phyloP scores from a whole-genome alignment of 2,797 vertebrate genomes.

The Pagetopsis macropterus region DNA sequence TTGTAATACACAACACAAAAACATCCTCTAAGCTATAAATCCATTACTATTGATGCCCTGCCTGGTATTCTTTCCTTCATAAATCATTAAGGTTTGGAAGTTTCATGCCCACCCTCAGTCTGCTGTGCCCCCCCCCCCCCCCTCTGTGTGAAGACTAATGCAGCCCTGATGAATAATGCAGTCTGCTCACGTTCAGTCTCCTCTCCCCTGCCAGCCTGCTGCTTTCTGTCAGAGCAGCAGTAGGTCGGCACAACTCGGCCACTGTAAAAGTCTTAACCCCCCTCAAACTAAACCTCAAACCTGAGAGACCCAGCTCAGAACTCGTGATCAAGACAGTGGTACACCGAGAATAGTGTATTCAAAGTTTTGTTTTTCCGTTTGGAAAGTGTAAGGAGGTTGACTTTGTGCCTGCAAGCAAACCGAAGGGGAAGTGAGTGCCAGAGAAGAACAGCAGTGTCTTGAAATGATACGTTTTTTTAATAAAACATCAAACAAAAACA shows the following conservation, averaged over 20 bases:
- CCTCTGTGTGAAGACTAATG: constrained; percentile 66
- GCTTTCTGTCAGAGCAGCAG: constrained; percentile 46
- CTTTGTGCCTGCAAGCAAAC: background rate
- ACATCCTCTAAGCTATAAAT: constrained; percentile 21
- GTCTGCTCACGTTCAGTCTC: constrained; percentile 56
- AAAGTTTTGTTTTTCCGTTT: background rate
- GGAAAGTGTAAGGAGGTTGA: background rate
- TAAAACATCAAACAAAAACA: background rate
- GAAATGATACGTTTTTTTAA: background rate
- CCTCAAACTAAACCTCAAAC: constrained; percentile 21
- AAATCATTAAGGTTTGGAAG: constrained; percentile 65
- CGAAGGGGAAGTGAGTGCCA: background rate
- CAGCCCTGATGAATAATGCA: constrained; percentile 81
- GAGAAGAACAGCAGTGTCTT: background rate
- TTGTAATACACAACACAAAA: background rate
- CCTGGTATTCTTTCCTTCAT: constrained; percentile 51
- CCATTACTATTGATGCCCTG: constrained; percentile 37
- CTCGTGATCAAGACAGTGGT: background rate
- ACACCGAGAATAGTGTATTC: background rate
- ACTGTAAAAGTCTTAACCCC: background rate
- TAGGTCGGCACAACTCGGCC: constrained; percentile 59
- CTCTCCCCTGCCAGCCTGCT: constrained; percentile 38
- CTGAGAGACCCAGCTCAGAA: background rate
- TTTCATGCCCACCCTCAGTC: constrained; percentile 45
- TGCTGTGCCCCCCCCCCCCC: constrained; percentile 46